These are phyloP conservation scores for Baronia brevicornis DNA, from an alignment of 2,888 invertebrate genomes.

Conservation along the genomic window DNA sequence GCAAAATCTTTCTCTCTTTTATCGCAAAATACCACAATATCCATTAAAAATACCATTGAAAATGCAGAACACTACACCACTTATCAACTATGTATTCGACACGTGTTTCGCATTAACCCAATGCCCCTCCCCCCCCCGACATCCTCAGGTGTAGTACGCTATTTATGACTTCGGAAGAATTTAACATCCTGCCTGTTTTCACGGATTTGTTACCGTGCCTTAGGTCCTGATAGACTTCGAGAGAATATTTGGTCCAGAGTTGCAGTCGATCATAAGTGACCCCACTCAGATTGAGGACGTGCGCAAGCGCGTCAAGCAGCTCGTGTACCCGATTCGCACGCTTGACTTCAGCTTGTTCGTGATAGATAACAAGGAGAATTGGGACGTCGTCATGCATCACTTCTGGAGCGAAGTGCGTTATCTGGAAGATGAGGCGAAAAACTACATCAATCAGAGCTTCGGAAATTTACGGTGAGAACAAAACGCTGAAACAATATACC, in stretches of 20 bases:
- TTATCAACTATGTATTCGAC: too few species aligned
- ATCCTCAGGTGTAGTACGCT: too few species aligned
- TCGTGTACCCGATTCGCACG: conserved; percentile 83
- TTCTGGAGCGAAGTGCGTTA: conserved; percentile 84
- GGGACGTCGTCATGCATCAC: conserved; percentile 87
- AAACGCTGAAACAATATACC: not conserved
- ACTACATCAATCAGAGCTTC: conserved; percentile 91
- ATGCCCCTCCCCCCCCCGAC: too few species aligned
- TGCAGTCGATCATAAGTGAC: conserved; percentile 91
- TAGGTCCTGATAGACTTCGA: conserved; percentile 90
- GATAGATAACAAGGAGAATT: conserved; percentile 86
- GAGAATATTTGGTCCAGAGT: conserved; percentile 90
- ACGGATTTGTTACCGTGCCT: too few species aligned
- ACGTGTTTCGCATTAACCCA: too few species aligned
- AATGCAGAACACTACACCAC: too few species aligned
- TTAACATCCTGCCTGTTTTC: too few species aligned
- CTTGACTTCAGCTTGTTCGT: conserved; percentile 90
- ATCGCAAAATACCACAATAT: too few species aligned
- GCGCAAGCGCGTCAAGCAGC: conserved; percentile 84
- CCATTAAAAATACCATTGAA: too few species aligned
- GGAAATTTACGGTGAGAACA: conserved; percentile 78
- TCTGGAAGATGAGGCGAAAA: conserved; percentile 88
- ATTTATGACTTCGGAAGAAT: too few species aligned
- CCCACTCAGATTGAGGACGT: conserved; percentile 91
- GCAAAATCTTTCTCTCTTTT: too few species aligned